Percentiles rank a stretch among this genome's conserved stretches.
Conservation (phyloP, 2,888 invertebrate genomes). For the Drosophila planitibia region DNA sequence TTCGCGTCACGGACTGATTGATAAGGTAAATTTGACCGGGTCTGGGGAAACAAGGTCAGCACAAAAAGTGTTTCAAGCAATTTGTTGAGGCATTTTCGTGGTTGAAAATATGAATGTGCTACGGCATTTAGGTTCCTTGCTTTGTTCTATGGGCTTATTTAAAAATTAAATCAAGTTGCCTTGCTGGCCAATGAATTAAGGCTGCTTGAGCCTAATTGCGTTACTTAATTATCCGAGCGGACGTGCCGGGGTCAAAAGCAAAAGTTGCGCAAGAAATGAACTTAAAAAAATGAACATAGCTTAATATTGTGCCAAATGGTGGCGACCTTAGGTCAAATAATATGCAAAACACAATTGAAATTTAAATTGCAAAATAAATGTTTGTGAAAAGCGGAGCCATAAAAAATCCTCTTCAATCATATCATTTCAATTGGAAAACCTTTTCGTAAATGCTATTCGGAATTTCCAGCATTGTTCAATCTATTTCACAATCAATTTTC, state of each 20-base stretch:
- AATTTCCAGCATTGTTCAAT: conserved; percentile 32
- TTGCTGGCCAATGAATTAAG: conserved; percentile 33
- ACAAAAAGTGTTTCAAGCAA: conserved; percentile 23
- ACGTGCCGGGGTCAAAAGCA: neutral
- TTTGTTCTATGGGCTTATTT: conserved; percentile 23
- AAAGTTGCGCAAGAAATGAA: conserved; percentile 17
- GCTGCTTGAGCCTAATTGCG: conserved; percentile 44
- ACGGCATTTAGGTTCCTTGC: conserved; percentile 21
- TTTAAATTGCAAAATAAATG: conserved; percentile 16
- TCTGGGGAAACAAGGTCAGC: conserved; percentile 17
- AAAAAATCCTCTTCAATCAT: conserved; percentile 36
- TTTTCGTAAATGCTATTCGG: conserved; percentile 4
- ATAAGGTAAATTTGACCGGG: conserved; percentile 62
- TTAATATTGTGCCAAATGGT: conserved; percentile 6
- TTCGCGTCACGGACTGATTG: conserved; percentile 58
- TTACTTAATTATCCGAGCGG: conserved; percentile 40
- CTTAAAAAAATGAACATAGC: conserved; percentile 34
- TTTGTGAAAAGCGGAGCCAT: neutral
- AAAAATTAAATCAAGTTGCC: conserved; percentile 57
- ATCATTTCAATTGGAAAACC: conserved; percentile 7
- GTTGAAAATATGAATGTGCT: conserved; percentile 54
- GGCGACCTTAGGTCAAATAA: conserved; percentile 12
- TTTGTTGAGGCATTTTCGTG: conserved; percentile 37
- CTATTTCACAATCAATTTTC: conserved; percentile 56
- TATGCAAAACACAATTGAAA: neutral